Evolutionary conservation across 2,888 invertebrate genomes (phyloP).

Genomic region (Norana najaformis): DNA sequence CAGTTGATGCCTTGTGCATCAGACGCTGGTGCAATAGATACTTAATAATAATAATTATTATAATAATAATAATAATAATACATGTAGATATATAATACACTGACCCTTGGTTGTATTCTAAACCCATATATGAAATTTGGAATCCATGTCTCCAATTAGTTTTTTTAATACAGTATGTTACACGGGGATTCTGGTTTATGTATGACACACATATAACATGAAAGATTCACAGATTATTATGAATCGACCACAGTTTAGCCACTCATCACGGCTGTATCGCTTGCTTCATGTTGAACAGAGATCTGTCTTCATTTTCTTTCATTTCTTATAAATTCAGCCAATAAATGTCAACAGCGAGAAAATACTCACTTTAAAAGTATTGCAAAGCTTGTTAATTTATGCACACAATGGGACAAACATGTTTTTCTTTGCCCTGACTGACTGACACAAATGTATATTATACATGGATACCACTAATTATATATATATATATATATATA

Average conservation of each 20-base stretch:
- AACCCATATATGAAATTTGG: too few relatives aligned
- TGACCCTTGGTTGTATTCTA: too few relatives aligned
- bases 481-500: neutral
- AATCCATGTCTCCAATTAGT: too few relatives aligned
- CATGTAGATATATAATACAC: too few relatives aligned
- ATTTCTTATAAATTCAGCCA: neutral
- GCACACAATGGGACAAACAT: neutral
- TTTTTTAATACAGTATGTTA: too few relatives aligned
- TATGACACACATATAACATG: neutral
- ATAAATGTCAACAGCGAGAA: neutral
- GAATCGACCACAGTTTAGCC: neutral
- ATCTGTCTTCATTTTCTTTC: neutral
- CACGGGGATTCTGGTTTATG: too few relatives aligned
- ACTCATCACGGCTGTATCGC: neutral
- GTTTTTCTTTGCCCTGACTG: neutral
- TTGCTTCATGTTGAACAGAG: neutral
- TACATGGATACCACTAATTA: neutral
- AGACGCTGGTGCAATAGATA: too few relatives aligned
- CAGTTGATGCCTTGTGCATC: too few relatives aligned
- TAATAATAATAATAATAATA: too few relatives aligned
- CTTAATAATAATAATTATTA: too few relatives aligned
- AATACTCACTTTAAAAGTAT: neutral
- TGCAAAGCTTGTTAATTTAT: neutral
- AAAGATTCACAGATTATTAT: neutral
- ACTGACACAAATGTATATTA: neutral